Percentiles rank a stretch among this genome's conserved stretches.
Conservation (phyloP, 2,888 invertebrate species). For the Abscondita cerata region DNA sequence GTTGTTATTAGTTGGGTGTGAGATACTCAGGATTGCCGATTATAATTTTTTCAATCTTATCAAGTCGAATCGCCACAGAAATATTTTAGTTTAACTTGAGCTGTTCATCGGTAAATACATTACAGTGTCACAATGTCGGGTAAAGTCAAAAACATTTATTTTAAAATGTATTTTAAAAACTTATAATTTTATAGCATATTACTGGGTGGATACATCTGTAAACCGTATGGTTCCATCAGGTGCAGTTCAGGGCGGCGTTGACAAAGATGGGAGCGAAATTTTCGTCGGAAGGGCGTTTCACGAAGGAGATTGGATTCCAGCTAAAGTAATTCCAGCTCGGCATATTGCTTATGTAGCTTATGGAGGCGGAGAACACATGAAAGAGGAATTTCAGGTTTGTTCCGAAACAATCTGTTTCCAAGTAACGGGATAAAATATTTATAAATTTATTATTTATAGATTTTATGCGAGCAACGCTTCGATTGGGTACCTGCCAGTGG, state of each 20-base stretch:
- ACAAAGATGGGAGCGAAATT: constrained; percentile 74
- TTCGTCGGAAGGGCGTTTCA: constrained; percentile 76
- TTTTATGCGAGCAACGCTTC: constrained; percentile 62
- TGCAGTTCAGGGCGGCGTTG: constrained; percentile 70
- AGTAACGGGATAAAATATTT: neutral
- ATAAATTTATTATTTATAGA: constrained; percentile 52
- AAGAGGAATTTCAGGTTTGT: constrained; percentile 63
- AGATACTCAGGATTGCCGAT: too few species aligned
- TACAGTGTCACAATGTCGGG: too few species aligned
- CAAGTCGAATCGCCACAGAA: too few species aligned
- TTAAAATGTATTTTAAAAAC: too few species aligned
- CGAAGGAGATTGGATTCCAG: constrained; percentile 71
- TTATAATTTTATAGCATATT: constrained; percentile 50
- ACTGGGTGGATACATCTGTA: constrained; percentile 58
- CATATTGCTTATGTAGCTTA: constrained; percentile 70
- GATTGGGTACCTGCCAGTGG: constrained; percentile 60
- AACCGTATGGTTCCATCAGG: constrained; percentile 61
- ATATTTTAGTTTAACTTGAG: too few species aligned
- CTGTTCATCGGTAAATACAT: too few species aligned
- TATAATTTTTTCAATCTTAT: too few species aligned
- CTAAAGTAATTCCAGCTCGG: constrained; percentile 72
- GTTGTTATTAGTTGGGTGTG: too few species aligned
- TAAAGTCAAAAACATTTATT: too few species aligned
- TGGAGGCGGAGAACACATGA: constrained; percentile 68
- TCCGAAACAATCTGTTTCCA: neutral